These are phyloP conservation scores for Sylvietta virens DNA, from an alignment of 2,113 vertebrate genomes.

Conservation along the genomic window DNA sequence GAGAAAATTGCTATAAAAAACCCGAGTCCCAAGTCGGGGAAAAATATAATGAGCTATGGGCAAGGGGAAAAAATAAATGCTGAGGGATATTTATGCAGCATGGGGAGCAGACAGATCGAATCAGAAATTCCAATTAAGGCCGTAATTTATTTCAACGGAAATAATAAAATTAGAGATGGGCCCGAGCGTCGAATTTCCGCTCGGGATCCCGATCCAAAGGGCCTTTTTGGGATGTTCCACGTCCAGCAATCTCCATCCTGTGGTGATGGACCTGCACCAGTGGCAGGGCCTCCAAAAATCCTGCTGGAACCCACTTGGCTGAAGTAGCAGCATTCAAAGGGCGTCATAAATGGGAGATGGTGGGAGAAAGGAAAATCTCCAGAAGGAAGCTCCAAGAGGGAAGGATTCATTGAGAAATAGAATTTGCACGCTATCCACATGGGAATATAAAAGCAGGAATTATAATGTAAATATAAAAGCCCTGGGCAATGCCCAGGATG, in stretches of 20 bases:
- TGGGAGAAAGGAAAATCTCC: neutral
- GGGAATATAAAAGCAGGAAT: neutral
- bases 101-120: neutral
- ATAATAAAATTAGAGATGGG: constrained; percentile 37
- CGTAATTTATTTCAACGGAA: constrained; percentile 56
- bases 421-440: neutral
- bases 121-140: constrained; percentile 64
- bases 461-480: too few relatives aligned
- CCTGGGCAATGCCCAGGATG: neutral
- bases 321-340: neutral
- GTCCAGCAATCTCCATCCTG: neutral
- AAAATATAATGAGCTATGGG: constrained; percentile 70
- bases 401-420: neutral
- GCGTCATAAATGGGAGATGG: neutral
- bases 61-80: constrained; percentile 58
- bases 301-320: neutral
- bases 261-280: neutral
- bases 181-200: neutral
- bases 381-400: neutral
- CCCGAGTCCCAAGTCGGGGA: constrained; percentile 39
- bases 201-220: fast-evolving
- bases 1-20: constrained; percentile 53
- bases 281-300: neutral
- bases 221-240: neutral
- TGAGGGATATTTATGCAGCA: constrained; percentile 32